Base-by-base conservation (phyloP, 2,797 vertebrate species). In the Cetoscarus ocellatus region DNA sequence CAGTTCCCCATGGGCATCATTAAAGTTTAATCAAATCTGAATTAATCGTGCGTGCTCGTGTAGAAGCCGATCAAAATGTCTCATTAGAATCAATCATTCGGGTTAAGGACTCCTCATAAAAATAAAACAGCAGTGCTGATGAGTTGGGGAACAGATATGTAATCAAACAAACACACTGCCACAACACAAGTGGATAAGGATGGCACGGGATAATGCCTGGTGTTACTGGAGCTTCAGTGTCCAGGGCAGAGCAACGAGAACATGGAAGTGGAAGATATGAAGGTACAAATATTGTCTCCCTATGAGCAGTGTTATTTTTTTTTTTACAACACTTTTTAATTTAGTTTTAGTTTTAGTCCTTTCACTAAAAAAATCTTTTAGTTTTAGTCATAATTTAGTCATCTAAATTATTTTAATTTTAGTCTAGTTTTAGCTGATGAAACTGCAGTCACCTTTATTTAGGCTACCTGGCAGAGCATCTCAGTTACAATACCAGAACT, bases 61-160 rank as follows among this genome's bases (percentile, higher is more conserved):
- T 49, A 61, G 71, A 83, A 81, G 80, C 82, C 54, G 76, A 86
- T 89, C 85, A 90, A 84, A 88, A 82, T 68, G 80, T 86, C 86
- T 84, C 79, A 82, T 86, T 86, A 86, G 57, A 79, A 82, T 88
- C 77, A 80, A 83, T 85, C 75, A 77, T 60, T 69, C 49, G 69
- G 77, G 84, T 86, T 86, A 86, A 84, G 73, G 74, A 80, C 79
- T 83, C 72, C 49, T 51, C 73, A n/a, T 80, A 50, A 67, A 82
- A 72, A 71, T 48, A 57, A 79, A 77, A 55, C 75, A 13, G 51
- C 56, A 8, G 58, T 0, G 43, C 68, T 35, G 79, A 73, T 72
- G 58, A 83, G 50, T 57, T 65, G 47, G 44, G 51, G 27, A 71
- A 59, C 60, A 64, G 61, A 81, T 48, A 15, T 13, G 60, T 62